Evolutionary conservation across 2,888 invertebrate species (phyloP).

Genomic region (Chironomus tentans): DNA sequence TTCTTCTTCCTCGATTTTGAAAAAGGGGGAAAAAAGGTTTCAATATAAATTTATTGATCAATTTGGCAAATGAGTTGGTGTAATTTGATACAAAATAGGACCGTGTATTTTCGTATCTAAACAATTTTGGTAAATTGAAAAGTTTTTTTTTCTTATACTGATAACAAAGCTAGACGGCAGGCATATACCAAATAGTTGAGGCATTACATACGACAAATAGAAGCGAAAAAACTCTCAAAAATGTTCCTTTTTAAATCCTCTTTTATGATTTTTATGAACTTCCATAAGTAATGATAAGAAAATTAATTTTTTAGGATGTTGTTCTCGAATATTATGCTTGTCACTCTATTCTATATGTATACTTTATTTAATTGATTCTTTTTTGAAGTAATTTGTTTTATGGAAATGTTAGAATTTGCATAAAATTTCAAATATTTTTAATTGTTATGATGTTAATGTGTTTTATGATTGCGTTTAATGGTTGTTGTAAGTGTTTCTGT

Average conservation of each 20-base stretch:
- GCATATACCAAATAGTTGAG: no score
- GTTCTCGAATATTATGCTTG: slow-evolving; percentile 8
- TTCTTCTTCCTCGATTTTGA: no score
- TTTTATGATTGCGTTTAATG: background rate
- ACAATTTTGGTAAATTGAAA: no score
- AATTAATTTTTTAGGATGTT: background rate
- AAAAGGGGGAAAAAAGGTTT: background rate
- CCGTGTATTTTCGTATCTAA: background rate
- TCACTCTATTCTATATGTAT: background rate
- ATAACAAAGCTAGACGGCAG: no score
- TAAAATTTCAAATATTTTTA: background rate
- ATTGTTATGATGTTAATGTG: background rate
- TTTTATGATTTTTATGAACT: slow-evolving; percentile 28
- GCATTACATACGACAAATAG: no score
- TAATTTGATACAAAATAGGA: background rate
- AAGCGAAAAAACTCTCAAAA: slow-evolving; percentile 7
- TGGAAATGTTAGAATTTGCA: no score
- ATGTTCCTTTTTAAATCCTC: slow-evolving; percentile 26
- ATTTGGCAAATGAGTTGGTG: background rate
- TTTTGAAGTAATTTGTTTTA: no score
- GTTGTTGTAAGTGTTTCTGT: slow-evolving; percentile 4
- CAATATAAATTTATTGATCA: background rate
- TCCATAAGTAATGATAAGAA: slow-evolving; percentile 8
- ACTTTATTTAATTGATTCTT: no score
- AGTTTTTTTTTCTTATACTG: no score